phyloP scores from a whole-genome alignment of 2,113 vertebrate species.

The Catharus bicknelli region DNA sequence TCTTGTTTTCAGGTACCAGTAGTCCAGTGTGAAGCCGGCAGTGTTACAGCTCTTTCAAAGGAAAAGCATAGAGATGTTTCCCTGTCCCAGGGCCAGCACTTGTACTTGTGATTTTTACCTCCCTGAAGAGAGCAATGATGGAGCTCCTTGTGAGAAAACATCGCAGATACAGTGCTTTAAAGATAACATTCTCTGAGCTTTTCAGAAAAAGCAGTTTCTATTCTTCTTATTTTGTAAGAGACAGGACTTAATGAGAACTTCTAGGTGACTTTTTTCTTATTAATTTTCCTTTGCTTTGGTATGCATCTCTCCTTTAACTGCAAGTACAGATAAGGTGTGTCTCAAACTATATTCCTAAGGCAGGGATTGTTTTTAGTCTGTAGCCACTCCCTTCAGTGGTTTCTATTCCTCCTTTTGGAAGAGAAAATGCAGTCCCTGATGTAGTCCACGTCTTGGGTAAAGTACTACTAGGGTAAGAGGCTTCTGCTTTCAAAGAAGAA shows the following conservation, averaged over 20 bases:
- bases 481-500: background rate
- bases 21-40: background rate
- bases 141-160: background rate
- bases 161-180: background rate
- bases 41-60: background rate
- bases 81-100: background rate
- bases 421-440: background rate
- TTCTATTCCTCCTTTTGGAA: constrained; percentile 5
- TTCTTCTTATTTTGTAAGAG: background rate
- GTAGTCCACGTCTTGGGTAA: background rate
- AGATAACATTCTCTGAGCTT: background rate
- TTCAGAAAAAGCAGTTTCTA: background rate
- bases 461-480: background rate
- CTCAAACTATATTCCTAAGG: background rate
- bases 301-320: background rate
- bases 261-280: background rate
- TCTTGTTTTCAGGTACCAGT: background rate
- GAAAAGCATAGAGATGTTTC: background rate
- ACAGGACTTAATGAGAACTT: background rate
- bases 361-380: background rate
- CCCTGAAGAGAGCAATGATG: background rate
- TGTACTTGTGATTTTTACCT: background rate
- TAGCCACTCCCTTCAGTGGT: background rate
- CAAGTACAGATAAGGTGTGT: background rate
- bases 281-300: background rate